Evolutionary conservation across 1,140 invertebrate species (phyloP).

Genomic region (Drosophila ohnishii): DNA sequence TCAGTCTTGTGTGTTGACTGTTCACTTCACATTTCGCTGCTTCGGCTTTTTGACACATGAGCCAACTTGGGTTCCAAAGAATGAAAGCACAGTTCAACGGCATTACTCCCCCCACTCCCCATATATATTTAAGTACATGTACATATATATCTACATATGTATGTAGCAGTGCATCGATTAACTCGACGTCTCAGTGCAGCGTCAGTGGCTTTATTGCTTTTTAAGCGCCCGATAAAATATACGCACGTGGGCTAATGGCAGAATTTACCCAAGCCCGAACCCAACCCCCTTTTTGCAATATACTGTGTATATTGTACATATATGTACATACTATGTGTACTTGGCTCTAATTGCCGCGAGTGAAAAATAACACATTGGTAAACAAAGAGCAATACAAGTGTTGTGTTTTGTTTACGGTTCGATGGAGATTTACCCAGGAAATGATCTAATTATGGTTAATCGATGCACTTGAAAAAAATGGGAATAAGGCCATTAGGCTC

Average conservation of each 20-base stretch:
- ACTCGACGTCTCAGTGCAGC: slow-evolving; percentile 9
- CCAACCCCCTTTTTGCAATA: neutral
- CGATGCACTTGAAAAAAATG: slow-evolving; percentile 4
- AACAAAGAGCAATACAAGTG: slow-evolving; percentile 19
- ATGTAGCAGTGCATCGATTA: slow-evolving; percentile 2
- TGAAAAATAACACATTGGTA: slow-evolving; percentile 24
- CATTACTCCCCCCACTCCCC: neutral
- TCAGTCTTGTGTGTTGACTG: neutral
- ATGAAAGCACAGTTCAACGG: slow-evolving; percentile 7
- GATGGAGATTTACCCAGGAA: slow-evolving; percentile 19
- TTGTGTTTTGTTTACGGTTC: slow-evolving; percentile 21
- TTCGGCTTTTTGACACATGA: slow-evolving; percentile 3
- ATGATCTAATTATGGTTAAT: slow-evolving; percentile 20
- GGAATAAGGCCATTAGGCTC: too few relatives aligned
- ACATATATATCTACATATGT: neutral
- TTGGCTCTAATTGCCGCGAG: slow-evolving; percentile 31
- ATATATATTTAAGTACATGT: neutral
- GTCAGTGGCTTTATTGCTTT: slow-evolving; percentile 21
- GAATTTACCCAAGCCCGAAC: neutral
- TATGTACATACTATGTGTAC: neutral
- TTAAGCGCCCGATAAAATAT: slow-evolving; percentile 21
- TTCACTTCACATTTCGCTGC: neutral
- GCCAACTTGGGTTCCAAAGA: slow-evolving; percentile 6
- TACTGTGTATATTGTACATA: neutral
- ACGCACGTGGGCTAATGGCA: slow-evolving; percentile 14